Percentiles rank a stretch among this genome's conserved stretches.
phyloP scores from a whole-genome alignment of 2,888 invertebrate species.

The Scaeva pyrastri region DNA sequence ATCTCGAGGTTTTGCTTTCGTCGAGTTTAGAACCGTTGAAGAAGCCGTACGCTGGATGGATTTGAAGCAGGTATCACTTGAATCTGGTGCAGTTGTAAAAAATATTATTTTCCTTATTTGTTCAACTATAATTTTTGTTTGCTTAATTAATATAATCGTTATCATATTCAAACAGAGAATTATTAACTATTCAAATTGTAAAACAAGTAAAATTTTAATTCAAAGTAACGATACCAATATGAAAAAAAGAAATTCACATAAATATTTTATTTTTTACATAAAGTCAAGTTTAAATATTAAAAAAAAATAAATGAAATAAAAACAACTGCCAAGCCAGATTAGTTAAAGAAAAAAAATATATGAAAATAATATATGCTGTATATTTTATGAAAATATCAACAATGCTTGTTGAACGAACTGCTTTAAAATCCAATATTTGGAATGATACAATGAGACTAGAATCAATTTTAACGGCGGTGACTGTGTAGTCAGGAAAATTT shows the following conservation, averaged over 20 bases:
- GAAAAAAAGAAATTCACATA: background rate
- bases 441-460: constrained; percentile 70
- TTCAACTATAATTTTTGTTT: constrained; percentile 52
- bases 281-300: constrained; percentile 9
- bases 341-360: constrained; percentile 49
- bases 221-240: background rate
- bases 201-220: background rate
- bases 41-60: constrained; percentile 97
- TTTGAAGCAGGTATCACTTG: constrained; percentile 88
- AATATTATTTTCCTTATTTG: constrained; percentile 65
- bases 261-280: background rate
- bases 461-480: constrained; percentile 77
- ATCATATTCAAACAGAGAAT: background rate
- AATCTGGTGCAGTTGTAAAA: constrained; percentile 79
- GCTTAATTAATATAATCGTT: constrained; percentile 28
- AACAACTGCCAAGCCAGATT: constrained; percentile 75
- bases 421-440: constrained; percentile 69
- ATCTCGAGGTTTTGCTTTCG: constrained; percentile 95
- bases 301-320: constrained; percentile 20
- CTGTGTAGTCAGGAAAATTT: constrained; percentile 77
- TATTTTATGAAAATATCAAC: constrained; percentile 61
- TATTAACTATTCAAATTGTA: constrained; percentile 14
- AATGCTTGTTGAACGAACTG: constrained; percentile 73
- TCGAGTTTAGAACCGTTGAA: constrained; percentile 95
- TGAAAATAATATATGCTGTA: constrained; percentile 51